Base-by-base conservation (phyloP, 1,140 invertebrate species). In the Scaptomyza hsui region DNA sequence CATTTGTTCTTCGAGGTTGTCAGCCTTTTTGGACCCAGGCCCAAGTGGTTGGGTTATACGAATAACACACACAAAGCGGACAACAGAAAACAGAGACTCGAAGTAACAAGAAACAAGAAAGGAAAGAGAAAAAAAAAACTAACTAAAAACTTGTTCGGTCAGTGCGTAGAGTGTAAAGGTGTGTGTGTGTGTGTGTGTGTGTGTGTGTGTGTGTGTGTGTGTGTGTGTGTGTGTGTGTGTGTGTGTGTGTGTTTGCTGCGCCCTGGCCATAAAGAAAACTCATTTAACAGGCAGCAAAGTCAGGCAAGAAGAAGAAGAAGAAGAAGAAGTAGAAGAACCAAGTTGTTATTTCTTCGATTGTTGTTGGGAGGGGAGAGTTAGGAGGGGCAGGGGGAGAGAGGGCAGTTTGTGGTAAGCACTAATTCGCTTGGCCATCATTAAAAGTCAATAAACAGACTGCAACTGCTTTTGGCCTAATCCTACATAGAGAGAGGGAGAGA, bases 181-280 rank as follows among this genome's bases (percentile, higher is more conserved):
- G 15, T 51, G 7, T 32, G 29, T 35, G 35, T 62, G 55, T 53
- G 47, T 72, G 37, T 59, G 44, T 18, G n/a, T 26, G 16, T 52
- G 37, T 61, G 16, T 56, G 29, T 74, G 12, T 44, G 26, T 39
- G 10, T 44, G 24, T 70, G 55, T 52, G 52, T 61, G 48, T 69
- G 52, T 71, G 48, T 59, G 41, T 70, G 18, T 4, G 18, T 15
- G 19, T 51, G 42, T 10, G 7, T 47, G 7, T 39, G 7, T 52
- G 15, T 49, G 29, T 62, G 26, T 76, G 16, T 76, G 41, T 76
- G 72, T 78, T 59, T 56, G 48, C 70, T 68, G 63, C 70, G 64
- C 63, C 70, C 57, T 77, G 77, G 82, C 75, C 82, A 86, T 86
- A 88, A 86, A 88, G 82, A 86, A 86, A 86, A 86, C 78, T 89